A percentile compares a stretch with the other conserved stretches of the same genome.
Evolutionary conservation across 2,888 invertebrate species (phyloP).

Genomic region (Hymenopus coronatus): DNA sequence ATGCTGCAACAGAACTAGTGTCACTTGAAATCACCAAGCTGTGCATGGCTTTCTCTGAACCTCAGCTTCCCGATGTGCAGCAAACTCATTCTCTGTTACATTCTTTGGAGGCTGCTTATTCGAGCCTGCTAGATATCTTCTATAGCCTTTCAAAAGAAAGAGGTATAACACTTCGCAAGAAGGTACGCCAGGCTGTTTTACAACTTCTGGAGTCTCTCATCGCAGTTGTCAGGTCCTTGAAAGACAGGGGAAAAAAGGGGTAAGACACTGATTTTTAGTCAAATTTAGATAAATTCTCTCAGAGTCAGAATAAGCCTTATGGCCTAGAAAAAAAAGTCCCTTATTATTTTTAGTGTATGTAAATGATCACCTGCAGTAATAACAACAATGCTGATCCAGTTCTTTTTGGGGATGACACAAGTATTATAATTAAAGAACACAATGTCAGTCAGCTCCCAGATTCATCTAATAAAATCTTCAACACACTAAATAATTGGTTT

Average conservation of each 20-base stretch:
- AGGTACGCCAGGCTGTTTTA: slow-evolving; percentile 22
- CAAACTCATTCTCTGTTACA: slow-evolving; percentile 18
- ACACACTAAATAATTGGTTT: too few species aligned
- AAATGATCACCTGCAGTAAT: too few species aligned
- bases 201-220: slow-evolving; percentile 8
- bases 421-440: too few species aligned
- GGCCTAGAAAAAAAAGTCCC: too few species aligned
- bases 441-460: too few species aligned
- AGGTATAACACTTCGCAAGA: slow-evolving; percentile 25
- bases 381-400: too few species aligned
- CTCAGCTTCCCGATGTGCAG: slow-evolving; percentile 15
- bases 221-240: slow-evolving; percentile 22
- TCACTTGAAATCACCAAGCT: slow-evolving; percentile 32
- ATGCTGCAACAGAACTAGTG: slow-evolving; percentile 9
- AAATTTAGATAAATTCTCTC: too few species aligned
- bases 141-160: slow-evolving; percentile 27
- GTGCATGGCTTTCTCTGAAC: slow-evolving; percentile 26
- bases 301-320: too few species aligned
- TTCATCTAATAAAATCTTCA: too few species aligned
- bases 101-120: slow-evolving; percentile 21
- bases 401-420: too few species aligned
- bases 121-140: slow-evolving; percentile 15
- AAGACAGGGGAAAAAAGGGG: slow-evolving; percentile 23
- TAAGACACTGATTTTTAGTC: background rate
- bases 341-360: too few species aligned